Conservation (phyloP, 2,888 invertebrate species). For the Drosophila cracens region DNA sequence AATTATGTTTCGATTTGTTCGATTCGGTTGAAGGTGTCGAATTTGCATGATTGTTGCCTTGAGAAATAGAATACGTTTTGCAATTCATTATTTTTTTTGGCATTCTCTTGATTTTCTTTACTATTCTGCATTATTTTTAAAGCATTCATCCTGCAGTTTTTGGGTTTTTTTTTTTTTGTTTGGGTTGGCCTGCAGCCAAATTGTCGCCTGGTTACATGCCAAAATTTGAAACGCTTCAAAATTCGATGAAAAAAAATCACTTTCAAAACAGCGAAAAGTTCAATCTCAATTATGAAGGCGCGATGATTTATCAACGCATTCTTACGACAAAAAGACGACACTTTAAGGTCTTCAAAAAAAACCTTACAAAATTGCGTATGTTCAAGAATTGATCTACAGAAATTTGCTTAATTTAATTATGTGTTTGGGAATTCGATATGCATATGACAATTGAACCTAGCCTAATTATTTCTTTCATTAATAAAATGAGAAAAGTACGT, state of each 20-base stretch:
- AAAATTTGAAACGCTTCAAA: slow-evolving; percentile 60
- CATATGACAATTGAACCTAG: neutral
- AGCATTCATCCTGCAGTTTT: slow-evolving; percentile 44
- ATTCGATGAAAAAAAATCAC: slow-evolving; percentile 60
- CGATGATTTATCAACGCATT: slow-evolving; percentile 60
- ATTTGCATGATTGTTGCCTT: slow-evolving; percentile 14
- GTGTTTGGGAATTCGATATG: slow-evolving; percentile 3
- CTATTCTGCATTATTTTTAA: slow-evolving; percentile 53
- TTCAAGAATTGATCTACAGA: neutral
- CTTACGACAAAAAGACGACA: slow-evolving; percentile 6
- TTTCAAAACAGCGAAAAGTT: slow-evolving; percentile 55
- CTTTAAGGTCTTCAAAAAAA: slow-evolving; percentile 11
- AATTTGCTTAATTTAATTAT: neutral
- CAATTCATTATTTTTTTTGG: slow-evolving; percentile 32
- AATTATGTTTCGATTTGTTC: slow-evolving; percentile 22
- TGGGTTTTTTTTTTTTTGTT: slow-evolving; percentile 19
- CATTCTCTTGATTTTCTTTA: slow-evolving; percentile 24
- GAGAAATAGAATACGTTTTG: slow-evolving; percentile 21
- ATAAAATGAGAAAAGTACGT: neutral
- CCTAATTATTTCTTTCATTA: neutral
- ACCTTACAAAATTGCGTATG: neutral
- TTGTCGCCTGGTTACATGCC: slow-evolving; percentile 67
- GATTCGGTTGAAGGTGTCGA: slow-evolving; percentile 11
- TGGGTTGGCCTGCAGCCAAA: slow-evolving; percentile 61
- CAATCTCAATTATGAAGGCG: slow-evolving; percentile 70